These are phyloP conservation scores for Drosophila littoralis DNA, from an alignment of 1,140 invertebrate species.

Conservation along the genomic window DNA sequence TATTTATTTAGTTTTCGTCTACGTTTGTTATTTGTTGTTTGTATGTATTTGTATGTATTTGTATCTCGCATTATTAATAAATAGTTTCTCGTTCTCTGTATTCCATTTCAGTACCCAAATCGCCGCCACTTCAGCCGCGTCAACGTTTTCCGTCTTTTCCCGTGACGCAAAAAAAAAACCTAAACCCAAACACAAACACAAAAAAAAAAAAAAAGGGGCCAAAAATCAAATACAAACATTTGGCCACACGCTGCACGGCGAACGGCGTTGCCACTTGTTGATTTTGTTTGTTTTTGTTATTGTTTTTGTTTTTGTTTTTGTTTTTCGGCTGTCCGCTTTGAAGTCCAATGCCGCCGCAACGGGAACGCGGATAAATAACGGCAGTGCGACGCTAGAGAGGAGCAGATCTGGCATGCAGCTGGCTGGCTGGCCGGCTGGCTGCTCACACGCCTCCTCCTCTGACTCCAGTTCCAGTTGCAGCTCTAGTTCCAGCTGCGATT, in stretches of 20 bases:
- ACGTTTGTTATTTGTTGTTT: conserved; percentile 58
- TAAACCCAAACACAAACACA: neutral
- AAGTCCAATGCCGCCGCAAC: conserved; percentile 31
- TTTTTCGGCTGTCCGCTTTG: conserved; percentile 5
- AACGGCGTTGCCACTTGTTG: conserved; percentile 1
- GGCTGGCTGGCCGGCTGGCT: conserved; percentile 60
- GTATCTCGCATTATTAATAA: conserved; percentile 78
- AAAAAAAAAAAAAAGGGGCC: neutral
- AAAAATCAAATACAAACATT: neutral
- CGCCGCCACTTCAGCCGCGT: conserved; percentile 49
- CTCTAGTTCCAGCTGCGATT: conserved; percentile 7
- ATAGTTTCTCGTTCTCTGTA: conserved; percentile 80
- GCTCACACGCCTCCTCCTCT: conserved; percentile 42
- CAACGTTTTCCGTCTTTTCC: conserved; percentile 39
- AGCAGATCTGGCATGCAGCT: conserved; percentile 58
- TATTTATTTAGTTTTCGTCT: conserved; percentile 66
- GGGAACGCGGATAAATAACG: conserved; percentile 21
- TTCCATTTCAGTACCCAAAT: conserved; percentile 75
- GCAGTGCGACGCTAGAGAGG: conserved; percentile 17
- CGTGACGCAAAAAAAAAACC: neutral
- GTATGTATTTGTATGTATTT: conserved; percentile 45
- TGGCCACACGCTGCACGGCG: neutral
- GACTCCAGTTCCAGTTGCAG: conserved; percentile 17
- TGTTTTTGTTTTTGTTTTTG: neutral
- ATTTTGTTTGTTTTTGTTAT: conserved; percentile 32